Evolutionary conservation across 53 echinoderm and acorn worm species (phyloP).

Genomic region (Mesocentrotus franciscanus): DNA sequence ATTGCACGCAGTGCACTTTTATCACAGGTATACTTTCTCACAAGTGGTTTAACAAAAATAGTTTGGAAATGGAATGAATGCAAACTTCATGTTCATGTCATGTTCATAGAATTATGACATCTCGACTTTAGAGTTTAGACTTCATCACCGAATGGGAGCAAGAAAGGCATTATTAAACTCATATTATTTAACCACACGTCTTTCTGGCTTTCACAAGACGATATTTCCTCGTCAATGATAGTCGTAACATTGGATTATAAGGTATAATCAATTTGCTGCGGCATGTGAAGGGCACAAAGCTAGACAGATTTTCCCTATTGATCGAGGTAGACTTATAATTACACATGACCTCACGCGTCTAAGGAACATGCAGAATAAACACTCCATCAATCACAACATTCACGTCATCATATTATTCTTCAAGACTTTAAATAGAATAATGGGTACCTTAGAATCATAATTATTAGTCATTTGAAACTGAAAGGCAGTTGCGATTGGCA

Average conservation of each 20-base stretch:
- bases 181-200: too few species aligned
- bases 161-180: too few species aligned
- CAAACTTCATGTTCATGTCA: neutral
- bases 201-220: neutral
- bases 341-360: neutral
- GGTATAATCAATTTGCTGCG: neutral
- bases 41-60: neutral
- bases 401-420: neutral
- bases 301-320: conserved; percentile 24
- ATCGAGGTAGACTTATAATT: neutral
- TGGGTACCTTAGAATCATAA: neutral
- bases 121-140: neutral
- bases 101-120: neutral
- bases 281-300: conserved; percentile 22
- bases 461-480: neutral
- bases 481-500: neutral
- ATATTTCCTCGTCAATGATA: neutral
- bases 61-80: neutral
- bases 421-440: neutral
- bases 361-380: neutral
- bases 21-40: neutral
- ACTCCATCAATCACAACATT: neutral
- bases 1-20: neutral
- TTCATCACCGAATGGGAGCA: too few species aligned
- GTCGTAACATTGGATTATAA: neutral